Evolutionary conservation across 2,113 vertebrate species (phyloP).

Genomic region (Thomomys bottae): DNA sequence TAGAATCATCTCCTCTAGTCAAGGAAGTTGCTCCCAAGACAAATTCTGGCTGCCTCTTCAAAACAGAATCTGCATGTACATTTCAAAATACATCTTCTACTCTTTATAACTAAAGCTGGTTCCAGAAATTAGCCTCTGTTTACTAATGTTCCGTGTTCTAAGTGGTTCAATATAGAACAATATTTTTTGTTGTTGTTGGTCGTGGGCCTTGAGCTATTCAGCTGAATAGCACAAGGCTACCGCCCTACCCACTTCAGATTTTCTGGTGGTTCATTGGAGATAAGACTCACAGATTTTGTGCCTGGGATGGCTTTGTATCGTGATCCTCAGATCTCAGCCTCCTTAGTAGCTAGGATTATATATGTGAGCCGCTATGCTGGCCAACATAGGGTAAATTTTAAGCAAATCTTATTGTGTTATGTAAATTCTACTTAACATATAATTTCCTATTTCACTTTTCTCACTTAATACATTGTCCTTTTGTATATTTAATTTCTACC

Average conservation of each 20-base stretch:
- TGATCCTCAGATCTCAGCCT: too few species aligned
- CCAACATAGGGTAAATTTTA: neutral
- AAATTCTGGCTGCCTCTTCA: neutral
- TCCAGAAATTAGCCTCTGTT: neutral
- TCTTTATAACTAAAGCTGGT: neutral
- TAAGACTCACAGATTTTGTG: too few species aligned
- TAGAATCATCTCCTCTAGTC: neutral
- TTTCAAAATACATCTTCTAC: neutral
- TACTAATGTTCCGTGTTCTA: neutral
- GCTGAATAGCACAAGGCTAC: too few species aligned
- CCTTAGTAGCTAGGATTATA: too few species aligned
- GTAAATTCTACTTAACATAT: neutral
- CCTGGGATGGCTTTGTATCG: too few species aligned
- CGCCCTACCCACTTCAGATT: too few species aligned
- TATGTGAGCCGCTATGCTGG: too few species aligned
- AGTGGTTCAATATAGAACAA: neutral
- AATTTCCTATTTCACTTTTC: neutral
- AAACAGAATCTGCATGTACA: neutral
- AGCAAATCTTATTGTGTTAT: neutral
- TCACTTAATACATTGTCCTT: neutral
- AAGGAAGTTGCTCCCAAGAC: neutral
- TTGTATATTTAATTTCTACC: slow-evolving; percentile 14
- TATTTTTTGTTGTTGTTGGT: too few species aligned
- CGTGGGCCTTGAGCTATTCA: too few species aligned
- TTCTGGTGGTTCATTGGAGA: too few species aligned